Base-by-base conservation (phyloP, 2,113 vertebrate species). In the Tor tambroides region DNA sequence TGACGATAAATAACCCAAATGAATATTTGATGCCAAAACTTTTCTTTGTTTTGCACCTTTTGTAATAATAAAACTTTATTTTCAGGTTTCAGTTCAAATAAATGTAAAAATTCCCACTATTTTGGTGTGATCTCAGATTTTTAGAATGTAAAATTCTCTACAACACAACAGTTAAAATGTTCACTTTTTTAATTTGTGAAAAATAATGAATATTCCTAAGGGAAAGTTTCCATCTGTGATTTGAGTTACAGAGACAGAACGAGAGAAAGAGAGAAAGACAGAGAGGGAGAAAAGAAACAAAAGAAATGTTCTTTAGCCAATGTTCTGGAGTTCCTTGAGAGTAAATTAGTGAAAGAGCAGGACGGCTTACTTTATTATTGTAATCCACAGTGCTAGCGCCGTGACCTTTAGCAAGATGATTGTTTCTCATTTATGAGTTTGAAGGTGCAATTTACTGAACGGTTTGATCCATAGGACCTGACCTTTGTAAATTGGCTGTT, bases 401-500 rank as follows among this genome's bases (percentile, higher is more conserved):
- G 76, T 95, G 95, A 96, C 95, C 95, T 95, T 95, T 95, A 92
- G 89, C 80, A 88, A 90, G 92, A 93, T 93, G 94, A 95, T 95
- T 95, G 94, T 95, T 95, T 94, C 95, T 95, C 94, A 95, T 95
- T 95, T 95, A 95, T 93, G 93, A 95, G 93, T 94, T 93, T 93
- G 93, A 95, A 90, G 95, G 93, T 94, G 95, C 95, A 95, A 95
- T 95, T 94, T 95, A 94, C 94, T 92, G 93, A 94, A 93, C 93
- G 91, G 82, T 94, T 95, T 95, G 94, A 94, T 96, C 94, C 93
- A 90, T 86, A 94, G 94, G 94, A 94, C 95, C 94, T 96, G 95
- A 95, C 95, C 95, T 96, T 96, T 96, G 95, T 95, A 95, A 96
- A 96, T 96, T 96, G 95, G 94, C 95, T 96, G 95, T 96, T 95